Conservation (phyloP, 2,113 vertebrate species). For the Melospiza georgiana region DNA sequence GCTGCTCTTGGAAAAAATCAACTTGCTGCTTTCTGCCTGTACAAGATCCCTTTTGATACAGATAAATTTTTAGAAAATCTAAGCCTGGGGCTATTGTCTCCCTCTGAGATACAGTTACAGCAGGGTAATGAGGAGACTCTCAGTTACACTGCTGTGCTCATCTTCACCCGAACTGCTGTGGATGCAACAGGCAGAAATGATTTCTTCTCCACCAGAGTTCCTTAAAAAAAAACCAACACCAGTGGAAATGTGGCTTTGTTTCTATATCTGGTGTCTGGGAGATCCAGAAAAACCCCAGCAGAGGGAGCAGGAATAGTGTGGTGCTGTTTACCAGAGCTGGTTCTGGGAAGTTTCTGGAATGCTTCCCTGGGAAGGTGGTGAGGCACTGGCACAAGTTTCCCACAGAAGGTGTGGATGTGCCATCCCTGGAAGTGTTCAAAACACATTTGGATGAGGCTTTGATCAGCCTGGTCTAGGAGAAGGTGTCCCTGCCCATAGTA, state of each 20-base stretch:
- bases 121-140: background rate
- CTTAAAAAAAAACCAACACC: background rate
- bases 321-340: background rate
- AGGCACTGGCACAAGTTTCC: background rate
- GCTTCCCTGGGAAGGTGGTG: background rate
- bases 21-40: conserved; percentile 64
- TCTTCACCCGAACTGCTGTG: background rate
- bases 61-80: conserved; percentile 42
- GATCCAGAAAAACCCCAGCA: background rate
- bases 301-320: background rate
- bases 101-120: conserved; percentile 32
- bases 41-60: conserved; percentile 63
- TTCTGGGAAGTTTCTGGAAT: background rate
- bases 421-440: background rate
- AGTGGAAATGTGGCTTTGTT: background rate
- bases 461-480: background rate
- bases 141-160: background rate
- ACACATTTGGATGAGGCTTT: background rate
- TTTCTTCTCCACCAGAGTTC: background rate
- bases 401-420: background rate
- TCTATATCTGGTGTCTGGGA: background rate
- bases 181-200: background rate
- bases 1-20: conserved; percentile 57
- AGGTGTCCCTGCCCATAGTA: background rate
- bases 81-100: conserved; percentile 39